These are phyloP conservation scores for Neolamprologus cancellatus DNA, from an alignment of 2,113 vertebrate genomes.

Conservation along the genomic window DNA sequence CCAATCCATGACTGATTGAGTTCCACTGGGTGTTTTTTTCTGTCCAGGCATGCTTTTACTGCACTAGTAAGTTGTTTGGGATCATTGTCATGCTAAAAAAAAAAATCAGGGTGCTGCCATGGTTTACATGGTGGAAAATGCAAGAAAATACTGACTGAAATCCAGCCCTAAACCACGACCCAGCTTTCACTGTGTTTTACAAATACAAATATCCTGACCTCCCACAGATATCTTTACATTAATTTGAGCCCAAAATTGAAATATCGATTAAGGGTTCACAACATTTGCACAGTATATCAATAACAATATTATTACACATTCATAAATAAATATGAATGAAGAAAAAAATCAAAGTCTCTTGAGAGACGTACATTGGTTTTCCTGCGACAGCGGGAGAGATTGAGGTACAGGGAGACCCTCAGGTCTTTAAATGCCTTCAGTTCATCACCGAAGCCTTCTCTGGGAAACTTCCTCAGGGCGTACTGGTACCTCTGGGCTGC, in stretches of 20 bases:
- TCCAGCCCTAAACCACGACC: not conserved
- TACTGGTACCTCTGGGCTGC: constrained; percentile 97
- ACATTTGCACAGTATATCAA: not conserved
- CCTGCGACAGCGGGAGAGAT: constrained; percentile 91
- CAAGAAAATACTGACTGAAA: not conserved
- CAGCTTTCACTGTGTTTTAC: not conserved
- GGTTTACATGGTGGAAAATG: not conserved
- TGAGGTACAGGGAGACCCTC: constrained; percentile 90
- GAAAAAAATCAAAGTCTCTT: not conserved
- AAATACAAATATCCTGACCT: not conserved
- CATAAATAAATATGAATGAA: not conserved
- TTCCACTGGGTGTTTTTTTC: not conserved
- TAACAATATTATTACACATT: not conserved
- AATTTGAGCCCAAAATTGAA: not conserved
- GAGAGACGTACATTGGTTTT: constrained; percentile 90
- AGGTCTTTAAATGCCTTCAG: constrained; percentile 93
- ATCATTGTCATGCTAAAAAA: not conserved
- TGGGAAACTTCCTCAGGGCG: constrained; percentile 92
- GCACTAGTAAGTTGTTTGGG: not conserved
- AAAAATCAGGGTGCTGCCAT: not conserved
- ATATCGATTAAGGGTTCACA: not conserved
- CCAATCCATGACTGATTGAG: not conserved
- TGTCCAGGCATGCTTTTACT: not conserved
- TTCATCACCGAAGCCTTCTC: constrained; percentile 93
- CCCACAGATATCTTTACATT: not conserved